These are phyloP conservation scores for Agonopterix heracliana DNA, from an alignment of 2,888 invertebrate species.

Conservation along the genomic window DNA sequence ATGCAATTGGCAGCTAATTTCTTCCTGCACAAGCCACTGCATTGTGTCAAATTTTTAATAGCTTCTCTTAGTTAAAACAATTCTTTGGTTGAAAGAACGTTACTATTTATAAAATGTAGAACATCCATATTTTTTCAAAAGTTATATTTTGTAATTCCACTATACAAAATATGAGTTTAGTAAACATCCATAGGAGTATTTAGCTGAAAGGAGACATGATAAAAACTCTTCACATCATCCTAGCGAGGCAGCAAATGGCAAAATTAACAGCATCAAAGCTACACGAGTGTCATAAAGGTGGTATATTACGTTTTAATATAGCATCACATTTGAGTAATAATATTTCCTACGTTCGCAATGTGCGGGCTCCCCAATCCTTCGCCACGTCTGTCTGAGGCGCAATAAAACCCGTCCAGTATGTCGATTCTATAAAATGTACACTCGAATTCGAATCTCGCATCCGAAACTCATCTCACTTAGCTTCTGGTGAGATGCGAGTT, in stretches of 20 bases:
- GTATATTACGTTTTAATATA: slow-evolving; percentile 22
- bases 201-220: too few relatives aligned
- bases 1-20: slow-evolving; percentile 74
- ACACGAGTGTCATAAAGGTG: slow-evolving; percentile 47
- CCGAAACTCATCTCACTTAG: too few relatives aligned
- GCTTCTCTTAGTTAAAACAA: slow-evolving; percentile 35
- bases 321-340: slow-evolving; percentile 18
- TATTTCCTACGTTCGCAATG: slow-evolving; percentile 27
- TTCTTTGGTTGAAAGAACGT: background rate
- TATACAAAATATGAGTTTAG: too few relatives aligned
- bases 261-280: slow-evolving; percentile 39
- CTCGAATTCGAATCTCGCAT: too few relatives aligned
- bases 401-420: slow-evolving; percentile 62
- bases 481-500: too few relatives aligned
- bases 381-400: slow-evolving; percentile 56
- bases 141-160: too few relatives aligned
- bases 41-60: slow-evolving; percentile 60
- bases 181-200: too few relatives aligned
- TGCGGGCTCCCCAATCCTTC: slow-evolving; percentile 44
- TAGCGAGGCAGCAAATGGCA: slow-evolving; percentile 25
- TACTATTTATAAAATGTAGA: background rate
- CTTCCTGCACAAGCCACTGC: slow-evolving; percentile 47
- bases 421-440: too few relatives aligned
- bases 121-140: too few relatives aligned
- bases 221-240: too few relatives aligned